These are phyloP conservation scores for Gonioctena quinquepunctata DNA, from an alignment of 1,140 invertebrate species.

Conservation along the genomic window DNA sequence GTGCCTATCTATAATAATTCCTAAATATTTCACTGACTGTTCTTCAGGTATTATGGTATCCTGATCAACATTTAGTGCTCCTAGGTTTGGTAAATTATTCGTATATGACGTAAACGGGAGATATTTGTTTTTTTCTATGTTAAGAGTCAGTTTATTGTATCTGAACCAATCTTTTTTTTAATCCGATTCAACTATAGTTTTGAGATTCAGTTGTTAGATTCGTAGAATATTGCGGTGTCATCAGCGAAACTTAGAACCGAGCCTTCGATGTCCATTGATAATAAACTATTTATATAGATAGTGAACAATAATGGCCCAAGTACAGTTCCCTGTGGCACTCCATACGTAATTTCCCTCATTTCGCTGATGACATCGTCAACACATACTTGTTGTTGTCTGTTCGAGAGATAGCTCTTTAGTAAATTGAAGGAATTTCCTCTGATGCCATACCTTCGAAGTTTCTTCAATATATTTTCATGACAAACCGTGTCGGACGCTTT, in stretches of 20 bases:
- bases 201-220: background rate
- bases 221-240: no score
- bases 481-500: no score
- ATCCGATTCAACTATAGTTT: background rate
- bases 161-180: background rate
- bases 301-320: background rate
- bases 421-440: background rate
- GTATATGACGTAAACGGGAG: background rate
- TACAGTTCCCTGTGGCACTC: background rate
- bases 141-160: conserved; percentile 1
- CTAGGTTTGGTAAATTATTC: background rate
- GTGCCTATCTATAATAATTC: no score
- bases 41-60: no score
- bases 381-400: background rate
- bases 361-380: background rate
- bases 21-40: background rate
- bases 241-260: no score
- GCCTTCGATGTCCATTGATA: background rate
- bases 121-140: background rate
- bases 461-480: no score
- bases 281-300: background rate
- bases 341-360: background rate
- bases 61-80: background rate
- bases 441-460: background rate
- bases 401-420: background rate